Conservation (phyloP, 2,888 invertebrate genomes). For the Phasia obesa region DNA sequence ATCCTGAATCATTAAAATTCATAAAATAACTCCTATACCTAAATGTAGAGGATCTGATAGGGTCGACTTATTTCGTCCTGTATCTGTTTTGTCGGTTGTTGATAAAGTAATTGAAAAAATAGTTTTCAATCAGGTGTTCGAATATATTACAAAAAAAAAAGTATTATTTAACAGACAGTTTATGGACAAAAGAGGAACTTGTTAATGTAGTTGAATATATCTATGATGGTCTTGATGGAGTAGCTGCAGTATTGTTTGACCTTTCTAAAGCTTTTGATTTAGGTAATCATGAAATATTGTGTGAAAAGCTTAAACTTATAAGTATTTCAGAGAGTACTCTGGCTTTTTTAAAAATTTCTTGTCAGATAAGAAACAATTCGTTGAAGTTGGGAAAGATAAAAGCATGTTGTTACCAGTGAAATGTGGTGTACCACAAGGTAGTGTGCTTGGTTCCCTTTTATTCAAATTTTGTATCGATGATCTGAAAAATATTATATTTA, state of each 20-base stretch:
- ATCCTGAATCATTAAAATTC: background rate
- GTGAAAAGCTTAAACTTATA: background rate
- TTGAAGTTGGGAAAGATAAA: background rate
- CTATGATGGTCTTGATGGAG: background rate
- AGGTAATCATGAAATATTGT: background rate
- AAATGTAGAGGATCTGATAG: background rate
- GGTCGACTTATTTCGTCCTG: background rate
- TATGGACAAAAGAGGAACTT: background rate
- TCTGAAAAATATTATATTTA: background rate
- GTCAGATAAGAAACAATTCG: background rate
- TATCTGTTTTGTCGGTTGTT: background rate
- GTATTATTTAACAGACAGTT: background rate
- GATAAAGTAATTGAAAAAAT: slow-evolving; percentile 4
- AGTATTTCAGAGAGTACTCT: background rate
- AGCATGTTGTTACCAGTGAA: background rate
- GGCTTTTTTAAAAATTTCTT: background rate
- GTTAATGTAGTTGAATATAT: slow-evolving; percentile 7
- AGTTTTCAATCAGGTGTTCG: background rate
- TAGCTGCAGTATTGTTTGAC: background rate
- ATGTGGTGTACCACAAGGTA: background rate
- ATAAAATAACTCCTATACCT: background rate
- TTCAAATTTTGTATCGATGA: background rate
- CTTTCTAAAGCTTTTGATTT: background rate
- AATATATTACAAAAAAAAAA: background rate
- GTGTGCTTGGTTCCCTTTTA: background rate